A percentile compares a stretch with the other conserved stretches of the same genome.
Evolutionary conservation across 2,888 invertebrate genomes (phyloP).

Genomic region (Onthophagus sagittarius): DNA sequence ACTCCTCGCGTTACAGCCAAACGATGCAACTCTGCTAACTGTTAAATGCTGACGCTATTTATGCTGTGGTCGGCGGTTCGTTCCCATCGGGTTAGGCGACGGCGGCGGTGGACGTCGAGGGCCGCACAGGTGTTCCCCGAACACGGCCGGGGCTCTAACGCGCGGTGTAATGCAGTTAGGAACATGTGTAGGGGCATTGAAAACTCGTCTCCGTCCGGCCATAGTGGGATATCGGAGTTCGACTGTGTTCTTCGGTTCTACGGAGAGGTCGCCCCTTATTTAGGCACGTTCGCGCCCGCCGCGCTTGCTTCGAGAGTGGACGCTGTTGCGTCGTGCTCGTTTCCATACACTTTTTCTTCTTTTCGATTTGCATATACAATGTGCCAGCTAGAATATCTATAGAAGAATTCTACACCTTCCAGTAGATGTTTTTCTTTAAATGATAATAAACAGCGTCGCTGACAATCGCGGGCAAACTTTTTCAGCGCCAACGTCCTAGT

Average conservation of each 20-base stretch:
- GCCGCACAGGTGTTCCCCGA: not conserved
- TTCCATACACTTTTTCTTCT: not conserved
- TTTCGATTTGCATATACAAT: not conserved
- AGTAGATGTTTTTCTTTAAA: no score
- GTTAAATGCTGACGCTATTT: not conserved
- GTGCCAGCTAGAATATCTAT: not conserved
- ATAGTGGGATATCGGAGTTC: not conserved
- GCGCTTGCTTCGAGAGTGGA: not conserved
- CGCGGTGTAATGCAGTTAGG: not conserved
- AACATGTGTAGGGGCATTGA: not conserved
- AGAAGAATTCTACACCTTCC: not conserved
- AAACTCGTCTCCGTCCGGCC: not conserved
- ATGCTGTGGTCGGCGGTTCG: not conserved
- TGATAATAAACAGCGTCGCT: not conserved
- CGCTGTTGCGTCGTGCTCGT: not conserved
- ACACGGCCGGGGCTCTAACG: not conserved
- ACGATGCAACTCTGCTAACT: not conserved
- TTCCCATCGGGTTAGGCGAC: not conserved
- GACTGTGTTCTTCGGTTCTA: not conserved
- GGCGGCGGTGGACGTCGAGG: not conserved
- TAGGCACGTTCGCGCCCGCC: not conserved
- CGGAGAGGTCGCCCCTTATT: not conserved
- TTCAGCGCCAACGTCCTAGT: not conserved
- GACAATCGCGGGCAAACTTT: not conserved
- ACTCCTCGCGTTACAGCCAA: not conserved